A percentile compares a stretch with the other conserved stretches of the same genome.
These are phyloP conservation scores for Python bivittatus DNA, from an alignment of 2,113 vertebrate species.

Conservation along the genomic window DNA sequence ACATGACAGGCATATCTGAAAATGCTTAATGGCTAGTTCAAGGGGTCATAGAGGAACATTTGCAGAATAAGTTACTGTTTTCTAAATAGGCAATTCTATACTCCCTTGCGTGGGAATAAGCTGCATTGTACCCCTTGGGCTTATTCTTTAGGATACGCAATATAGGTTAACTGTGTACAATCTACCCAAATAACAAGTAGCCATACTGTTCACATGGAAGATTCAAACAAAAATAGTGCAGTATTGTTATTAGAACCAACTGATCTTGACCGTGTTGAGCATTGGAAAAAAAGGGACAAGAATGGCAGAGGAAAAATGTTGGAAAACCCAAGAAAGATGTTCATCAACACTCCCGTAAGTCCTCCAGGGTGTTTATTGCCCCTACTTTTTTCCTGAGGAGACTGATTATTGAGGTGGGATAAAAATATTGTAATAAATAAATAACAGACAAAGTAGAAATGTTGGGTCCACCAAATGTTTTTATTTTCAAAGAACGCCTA, in stretches of 20 bases:
- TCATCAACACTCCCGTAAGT: not conserved
- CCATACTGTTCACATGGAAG: not conserved
- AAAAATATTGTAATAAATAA: not conserved
- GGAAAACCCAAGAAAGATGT: not conserved
- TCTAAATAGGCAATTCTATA: not conserved
- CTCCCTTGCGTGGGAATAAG: not conserved
- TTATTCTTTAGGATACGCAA: not conserved
- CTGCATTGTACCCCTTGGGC: not conserved
- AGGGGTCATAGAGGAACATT: not conserved
- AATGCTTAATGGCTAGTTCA: not conserved
- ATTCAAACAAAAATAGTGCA: not conserved
- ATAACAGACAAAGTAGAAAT: not conserved
- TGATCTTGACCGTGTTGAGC: not conserved
- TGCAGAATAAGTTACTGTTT: not conserved
- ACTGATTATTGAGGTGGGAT: not conserved
- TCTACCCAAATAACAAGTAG: not conserved
- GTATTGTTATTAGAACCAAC: not conserved
- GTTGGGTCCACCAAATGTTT: not conserved
- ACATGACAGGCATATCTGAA: not conserved
- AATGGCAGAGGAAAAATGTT: not conserved
- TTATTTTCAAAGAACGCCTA: not conserved
- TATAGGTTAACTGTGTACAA: not conserved
- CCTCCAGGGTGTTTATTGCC: not conserved
- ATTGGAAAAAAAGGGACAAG: not conserved
- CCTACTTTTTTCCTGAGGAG: not conserved